Base-by-base conservation (phyloP, 2,797 vertebrate species). In the Tragopan temminckii region DNA sequence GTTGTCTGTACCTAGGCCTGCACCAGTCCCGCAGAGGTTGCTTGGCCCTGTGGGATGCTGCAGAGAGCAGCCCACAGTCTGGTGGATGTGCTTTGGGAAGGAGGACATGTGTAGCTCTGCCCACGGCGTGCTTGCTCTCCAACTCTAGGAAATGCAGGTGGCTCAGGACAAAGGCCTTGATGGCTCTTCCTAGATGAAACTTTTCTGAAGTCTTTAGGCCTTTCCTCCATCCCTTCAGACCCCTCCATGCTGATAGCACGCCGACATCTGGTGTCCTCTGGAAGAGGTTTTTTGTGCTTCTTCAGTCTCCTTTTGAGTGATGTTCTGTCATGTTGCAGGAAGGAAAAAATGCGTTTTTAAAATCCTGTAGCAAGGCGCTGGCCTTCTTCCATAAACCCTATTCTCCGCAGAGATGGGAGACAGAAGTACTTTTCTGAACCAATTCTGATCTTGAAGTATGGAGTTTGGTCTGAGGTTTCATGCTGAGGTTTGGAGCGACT, bases 401-500 rank as follows among this genome's bases (percentile, higher is more conserved):
- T 94, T 90, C 83, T 89, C 89, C 50, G 19, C 76, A 91, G 93
- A 95, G 91, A 87, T 6, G 84, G 45, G 43, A 94, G 85, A 75
- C 88, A 89, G 24, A 74, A 88, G 68, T 84, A 92, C 20, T 91
- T 85, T 84, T 80, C 45, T 83, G 29, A 93, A 94, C 79, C 64
- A 36, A 55, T 89, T 83, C 93, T 63, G 38, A 20, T 79, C 90
- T 80, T 36, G 9, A 80, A 92, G 24, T 29, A 69, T 38, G 40
- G 55, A 64, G 35, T 86, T 94, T 17, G 94, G 89, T 93, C 94
- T 97, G 96, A 96, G 96, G 93, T 96, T 96, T 96, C 38, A 3
- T 64, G 75, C 85, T 96, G 95, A 97, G 96, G 94, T 96, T 96
- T 96, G 85, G 92, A 96, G 52, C 68, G 46, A 92, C 92, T 93